phyloP scores from a whole-genome alignment of 2,113 vertebrate genomes.

The Hucho hucho region DNA sequence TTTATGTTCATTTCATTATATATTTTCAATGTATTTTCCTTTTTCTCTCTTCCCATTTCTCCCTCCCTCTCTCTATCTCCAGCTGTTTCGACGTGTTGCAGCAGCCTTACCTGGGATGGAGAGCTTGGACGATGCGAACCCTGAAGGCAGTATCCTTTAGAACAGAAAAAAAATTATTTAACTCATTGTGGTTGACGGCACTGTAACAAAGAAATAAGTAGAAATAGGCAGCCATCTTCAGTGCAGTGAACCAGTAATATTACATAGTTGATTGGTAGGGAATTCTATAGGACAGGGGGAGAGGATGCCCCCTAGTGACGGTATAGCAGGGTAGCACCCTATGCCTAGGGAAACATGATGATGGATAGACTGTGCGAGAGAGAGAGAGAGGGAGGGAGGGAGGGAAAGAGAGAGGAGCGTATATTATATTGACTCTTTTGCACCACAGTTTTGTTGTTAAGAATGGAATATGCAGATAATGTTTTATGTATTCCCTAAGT shows the following conservation, averaged over 20 bases:
- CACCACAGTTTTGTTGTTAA: neutral
- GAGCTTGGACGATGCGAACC: constrained; percentile 71
- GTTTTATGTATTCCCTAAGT: neutral
- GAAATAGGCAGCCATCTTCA: too few relatives aligned
- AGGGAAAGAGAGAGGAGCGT: neutral
- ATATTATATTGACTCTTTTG: neutral
- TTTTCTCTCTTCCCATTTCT: neutral
- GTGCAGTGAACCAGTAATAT: too few relatives aligned
- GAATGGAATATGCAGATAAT: neutral
- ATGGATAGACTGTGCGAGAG: too few relatives aligned
- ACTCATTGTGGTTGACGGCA: constrained; percentile 55
- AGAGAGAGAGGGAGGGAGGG: too few relatives aligned
- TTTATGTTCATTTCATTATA: neutral
- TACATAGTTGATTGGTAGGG: too few relatives aligned
- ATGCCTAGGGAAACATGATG: too few relatives aligned
- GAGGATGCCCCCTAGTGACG: too few relatives aligned
- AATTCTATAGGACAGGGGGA: too few relatives aligned
- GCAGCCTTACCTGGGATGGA: constrained; percentile 75
- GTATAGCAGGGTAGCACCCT: too few relatives aligned
- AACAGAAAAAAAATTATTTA: constrained; percentile 30
- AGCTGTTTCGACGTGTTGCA: constrained; percentile 71
- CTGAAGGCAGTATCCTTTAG: constrained; percentile 75
- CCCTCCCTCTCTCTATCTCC: constrained; percentile 7
- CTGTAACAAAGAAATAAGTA: neutral
- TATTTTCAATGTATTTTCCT: neutral